Evolutionary conservation across 2,113 vertebrate species (phyloP).

Genomic region (Amazona vittata): DNA sequence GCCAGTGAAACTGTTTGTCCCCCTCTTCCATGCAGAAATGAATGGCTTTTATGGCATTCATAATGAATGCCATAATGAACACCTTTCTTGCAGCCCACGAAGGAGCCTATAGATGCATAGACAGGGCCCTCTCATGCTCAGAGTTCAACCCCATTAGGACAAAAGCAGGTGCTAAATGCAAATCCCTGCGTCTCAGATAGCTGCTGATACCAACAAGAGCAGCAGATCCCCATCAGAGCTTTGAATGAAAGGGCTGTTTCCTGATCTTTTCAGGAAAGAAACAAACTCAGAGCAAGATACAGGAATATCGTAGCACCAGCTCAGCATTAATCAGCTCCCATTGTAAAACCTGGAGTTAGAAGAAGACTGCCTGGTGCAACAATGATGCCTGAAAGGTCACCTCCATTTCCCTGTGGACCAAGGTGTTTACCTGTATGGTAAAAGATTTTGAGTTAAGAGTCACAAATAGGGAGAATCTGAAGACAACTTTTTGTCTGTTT

Average conservation of each 20-base stretch:
- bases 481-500: not conserved
- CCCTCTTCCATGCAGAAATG: not conserved
- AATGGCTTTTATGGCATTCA: not conserved
- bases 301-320: not conserved
- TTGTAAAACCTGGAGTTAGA: not conserved
- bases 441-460: not conserved
- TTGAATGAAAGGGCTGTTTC: not conserved
- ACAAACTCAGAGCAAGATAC: not conserved
- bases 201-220: not conserved
- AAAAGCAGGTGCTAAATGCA: not conserved
- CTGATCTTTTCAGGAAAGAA: not conserved
- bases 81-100: not conserved
- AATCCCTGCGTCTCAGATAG: not conserved
- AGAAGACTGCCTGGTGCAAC: not conserved
- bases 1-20: not conserved
- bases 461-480: not conserved
- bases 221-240: not conserved
- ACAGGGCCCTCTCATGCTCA: not conserved
- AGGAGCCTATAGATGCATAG: rapidly evolving
- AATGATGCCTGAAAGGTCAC: not conserved
- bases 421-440: not conserved
- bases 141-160: not conserved
- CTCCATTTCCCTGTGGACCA: not conserved
- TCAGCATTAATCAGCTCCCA: not conserved
- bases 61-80: not conserved